Evolutionary conservation across 2,797 vertebrate species (phyloP), one percentile per base, ranked within the genome.

Genomic region (Pipistrellus pipistrellus): DNA sequence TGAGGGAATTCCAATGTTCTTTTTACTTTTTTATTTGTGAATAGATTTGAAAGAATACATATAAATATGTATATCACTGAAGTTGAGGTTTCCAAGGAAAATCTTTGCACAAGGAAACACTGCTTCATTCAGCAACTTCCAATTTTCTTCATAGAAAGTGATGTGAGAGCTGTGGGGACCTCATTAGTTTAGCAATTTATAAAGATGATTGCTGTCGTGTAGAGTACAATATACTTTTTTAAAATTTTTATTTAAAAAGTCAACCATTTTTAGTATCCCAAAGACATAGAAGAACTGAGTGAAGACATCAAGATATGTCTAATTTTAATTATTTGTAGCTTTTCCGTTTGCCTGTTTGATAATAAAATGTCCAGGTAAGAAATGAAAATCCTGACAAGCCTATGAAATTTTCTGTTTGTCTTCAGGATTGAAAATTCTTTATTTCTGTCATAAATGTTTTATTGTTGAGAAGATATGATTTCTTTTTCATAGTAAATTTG

Each of bases 161-260:
- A 14, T 15, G 2, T 75, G 68, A 71, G 21, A 81, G 11, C 15
- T 32, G 7, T 44, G 44, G n/a, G 20, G 27, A 46, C 30, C 11
- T 82, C 20, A 23, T 76, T n/a, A 64, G n/a, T 59, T 30, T 85
- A 25, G 23, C 3, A 23, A 53, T 38, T 53, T 12, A n/a, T 64
- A 25, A 81, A 30, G 35, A 59, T 4, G 41, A 69, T 11, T 85
- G 23, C 35, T 14, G 11, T 38, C 15, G 15, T 21, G 12, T 20
- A 64, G 44, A 80, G 8, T 38, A 27, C 15, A 17, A 75, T 51
- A 75, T 8, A 62, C 8, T 62, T 46, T n/a, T n/a, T 10, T 73
- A 59, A 91, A 66, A 69, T 23, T 6, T 75, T 84, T 81, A 38
- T 44, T 81, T 92, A 13, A 91, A 66, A 69, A 88, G 12, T 55